Conservation (phyloP, 2,797 vertebrate species). For the Balearica regulorum region DNA sequence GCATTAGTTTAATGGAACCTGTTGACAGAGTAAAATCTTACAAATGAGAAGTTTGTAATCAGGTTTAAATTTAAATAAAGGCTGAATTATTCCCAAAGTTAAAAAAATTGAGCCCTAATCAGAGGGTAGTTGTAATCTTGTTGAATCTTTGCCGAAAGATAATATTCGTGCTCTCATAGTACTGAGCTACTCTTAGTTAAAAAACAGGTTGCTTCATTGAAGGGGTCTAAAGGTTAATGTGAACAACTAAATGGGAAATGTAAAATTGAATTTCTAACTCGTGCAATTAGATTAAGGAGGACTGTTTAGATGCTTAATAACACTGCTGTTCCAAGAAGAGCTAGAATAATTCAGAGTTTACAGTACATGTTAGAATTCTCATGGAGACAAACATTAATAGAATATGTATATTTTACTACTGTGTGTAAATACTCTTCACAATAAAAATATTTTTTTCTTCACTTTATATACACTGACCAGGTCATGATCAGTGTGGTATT, state of each 20-base stretch:
- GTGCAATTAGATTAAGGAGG: neutral
- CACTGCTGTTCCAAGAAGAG: neutral
- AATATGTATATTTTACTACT: neutral
- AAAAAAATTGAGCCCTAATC: neutral
- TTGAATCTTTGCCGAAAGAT: neutral
- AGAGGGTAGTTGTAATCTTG: neutral
- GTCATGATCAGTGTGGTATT: neutral
- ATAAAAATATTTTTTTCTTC: too few relatives aligned
- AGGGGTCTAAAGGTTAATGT: slow-evolving; percentile 17
- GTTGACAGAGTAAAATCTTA: neutral
- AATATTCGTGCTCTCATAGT: neutral
- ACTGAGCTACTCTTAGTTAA: neutral
- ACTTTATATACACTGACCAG: neutral
- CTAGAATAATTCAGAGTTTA: neutral
- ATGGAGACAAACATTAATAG: neutral
- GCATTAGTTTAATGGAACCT: neutral
- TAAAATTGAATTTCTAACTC: neutral
- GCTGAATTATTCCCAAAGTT: neutral
- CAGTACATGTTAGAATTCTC: neutral
- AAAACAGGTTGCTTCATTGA: neutral
- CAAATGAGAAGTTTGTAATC: neutral
- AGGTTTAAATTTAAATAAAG: neutral
- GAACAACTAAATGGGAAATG: neutral
- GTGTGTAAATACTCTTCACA: neutral
- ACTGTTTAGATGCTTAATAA: neutral